Base-by-base conservation (phyloP, 2,797 vertebrate species). In the Eulemur albifrons region DNA sequence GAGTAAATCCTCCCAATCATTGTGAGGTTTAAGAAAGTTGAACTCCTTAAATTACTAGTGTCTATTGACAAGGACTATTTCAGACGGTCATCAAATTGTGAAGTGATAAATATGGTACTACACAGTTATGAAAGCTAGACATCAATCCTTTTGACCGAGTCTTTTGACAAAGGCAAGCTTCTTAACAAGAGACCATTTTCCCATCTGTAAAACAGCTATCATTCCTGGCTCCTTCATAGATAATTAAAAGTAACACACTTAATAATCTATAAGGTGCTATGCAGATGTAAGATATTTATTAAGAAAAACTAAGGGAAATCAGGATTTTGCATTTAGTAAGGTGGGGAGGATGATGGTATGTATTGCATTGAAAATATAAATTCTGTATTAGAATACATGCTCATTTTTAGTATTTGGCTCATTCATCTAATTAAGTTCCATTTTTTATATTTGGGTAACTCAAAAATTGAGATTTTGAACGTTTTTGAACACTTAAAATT, bases 101-200 rank as follows among this genome's bases (percentile, higher is more conserved):
- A 40, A 61, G 63, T 76, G 45, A 80, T 27, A 59, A 82, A 15
- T 18, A 6, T 5, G 67, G 82, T 43, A 77, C 13, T 13, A 38
- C 21, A 54, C 5, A 23, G 18, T 50, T 65, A 48, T 63, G 30
- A 81, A 84, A 93, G 7, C 5, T 21, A 14, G 30, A 90, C 43
- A 81, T n/a, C 30, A 79, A 76, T 77, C 57, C 15, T 84, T 80
- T 73, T 67, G 52, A 93, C 12, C 13, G 5, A 59, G 43, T 52
- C 84, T 92, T 88, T 77, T 25, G 69, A 80, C 69, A 94, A 93
- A 89, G 73, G n/a, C 50, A 67, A 88, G n/a, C 17, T 77, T 82
- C 59, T 88, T 89, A 69, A 67, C n/a, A 67, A 89, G 63, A 88
- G 27, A 35, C 18, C 23, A 88, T 21, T 25, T 70, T 76, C 70